phyloP scores from a whole-genome alignment of 2,113 vertebrate genomes.

The Apteryx owenii region DNA sequence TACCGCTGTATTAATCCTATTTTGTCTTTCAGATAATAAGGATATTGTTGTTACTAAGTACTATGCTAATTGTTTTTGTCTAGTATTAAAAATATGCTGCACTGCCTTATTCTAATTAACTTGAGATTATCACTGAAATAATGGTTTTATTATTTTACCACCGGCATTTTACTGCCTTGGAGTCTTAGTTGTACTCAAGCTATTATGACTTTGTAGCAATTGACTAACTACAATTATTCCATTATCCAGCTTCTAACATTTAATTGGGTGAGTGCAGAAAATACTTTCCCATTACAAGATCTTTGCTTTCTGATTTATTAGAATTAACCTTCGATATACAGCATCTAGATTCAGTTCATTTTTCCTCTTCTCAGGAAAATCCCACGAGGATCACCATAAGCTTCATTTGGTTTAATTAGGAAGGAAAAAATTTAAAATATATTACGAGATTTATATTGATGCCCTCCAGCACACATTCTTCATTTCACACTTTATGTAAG shows the following conservation, averaged over 20 bases:
- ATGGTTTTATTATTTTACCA: conserved; percentile 68
- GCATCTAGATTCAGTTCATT: background rate
- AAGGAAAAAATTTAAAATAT: background rate
- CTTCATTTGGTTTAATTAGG: background rate
- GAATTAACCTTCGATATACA: conserved; percentile 33
- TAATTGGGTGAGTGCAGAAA: conserved; percentile 52
- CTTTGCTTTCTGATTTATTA: conserved; percentile 64
- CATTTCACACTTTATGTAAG: conserved; percentile 18
- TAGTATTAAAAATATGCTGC: conserved; percentile 55
- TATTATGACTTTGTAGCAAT: conserved; percentile 67
- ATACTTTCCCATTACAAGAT: conserved; percentile 41
- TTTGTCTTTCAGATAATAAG: conserved; percentile 65
- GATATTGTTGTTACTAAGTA: conserved; percentile 59
- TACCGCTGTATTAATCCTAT: conserved; percentile 51
- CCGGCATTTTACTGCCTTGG: conserved; percentile 52
- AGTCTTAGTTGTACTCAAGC: conserved; percentile 51
- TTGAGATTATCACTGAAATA: conserved; percentile 70
- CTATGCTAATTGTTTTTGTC: conserved; percentile 65
- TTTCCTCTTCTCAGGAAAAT: background rate
- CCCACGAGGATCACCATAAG: background rate
- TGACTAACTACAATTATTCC: conserved; percentile 68
- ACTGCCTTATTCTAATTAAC: conserved; percentile 67
- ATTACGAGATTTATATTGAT: background rate
- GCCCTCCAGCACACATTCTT: conserved; percentile 32
- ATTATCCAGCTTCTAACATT: conserved; percentile 61